Conservation (phyloP, 2,888 invertebrate species). For the Ramazzottius varieornatus region DNA sequence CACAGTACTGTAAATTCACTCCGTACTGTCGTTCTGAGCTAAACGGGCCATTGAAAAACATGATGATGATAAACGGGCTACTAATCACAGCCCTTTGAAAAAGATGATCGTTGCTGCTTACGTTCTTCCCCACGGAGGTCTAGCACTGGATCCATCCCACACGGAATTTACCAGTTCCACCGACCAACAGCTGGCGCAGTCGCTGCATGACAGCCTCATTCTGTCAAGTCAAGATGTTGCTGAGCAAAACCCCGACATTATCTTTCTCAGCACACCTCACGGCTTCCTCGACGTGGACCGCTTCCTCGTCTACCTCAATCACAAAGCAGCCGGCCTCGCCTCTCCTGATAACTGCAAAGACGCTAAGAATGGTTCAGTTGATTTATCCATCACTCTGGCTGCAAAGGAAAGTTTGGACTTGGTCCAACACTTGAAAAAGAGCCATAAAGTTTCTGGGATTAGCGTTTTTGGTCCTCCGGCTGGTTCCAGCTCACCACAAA, state of each 20-base stretch:
- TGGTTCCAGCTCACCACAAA: too few relatives aligned
- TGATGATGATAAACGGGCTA: too few relatives aligned
- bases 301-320: conserved; percentile 9
- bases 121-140: conserved; percentile 10
- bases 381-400: conserved; percentile 8
- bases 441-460: conserved; percentile 9
- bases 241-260: conserved; percentile 8
- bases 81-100: too few relatives aligned
- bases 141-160: conserved; percentile 10
- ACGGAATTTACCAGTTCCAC: conserved; percentile 6
- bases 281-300: conserved; percentile 9
- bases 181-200: conserved; percentile 8
- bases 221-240: conserved; percentile 9
- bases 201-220: conserved; percentile 7
- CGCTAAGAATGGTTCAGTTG: conserved; percentile 9
- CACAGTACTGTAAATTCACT: too few relatives aligned
- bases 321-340: conserved; percentile 8
- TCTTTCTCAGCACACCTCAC: conserved; percentile 10
- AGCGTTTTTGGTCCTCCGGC: conserved; percentile 9
- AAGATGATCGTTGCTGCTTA: too few relatives aligned
- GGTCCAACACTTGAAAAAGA: conserved; percentile 5
- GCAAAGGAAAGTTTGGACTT: conserved; percentile 4
- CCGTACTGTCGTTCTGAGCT: too few relatives aligned
- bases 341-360: conserved; percentile 9
- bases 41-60: too few relatives aligned